A percentile compares a stretch with the other conserved stretches of the same genome.
Evolutionary conservation across 2,888 invertebrate species (phyloP).

Genomic region (Andrena bucephala): DNA sequence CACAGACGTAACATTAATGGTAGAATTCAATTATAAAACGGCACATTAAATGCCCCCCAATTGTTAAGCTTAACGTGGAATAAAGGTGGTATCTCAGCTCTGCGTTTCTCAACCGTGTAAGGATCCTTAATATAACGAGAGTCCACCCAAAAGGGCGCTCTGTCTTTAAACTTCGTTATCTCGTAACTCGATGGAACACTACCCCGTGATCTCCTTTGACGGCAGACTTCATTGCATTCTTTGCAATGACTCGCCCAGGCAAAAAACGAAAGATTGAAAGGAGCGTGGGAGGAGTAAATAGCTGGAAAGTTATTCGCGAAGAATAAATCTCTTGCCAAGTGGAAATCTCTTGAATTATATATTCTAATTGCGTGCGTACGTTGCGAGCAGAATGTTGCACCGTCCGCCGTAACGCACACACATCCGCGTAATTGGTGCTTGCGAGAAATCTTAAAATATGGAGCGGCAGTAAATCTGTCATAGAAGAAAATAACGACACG

Average conservation of each 20-base stretch:
- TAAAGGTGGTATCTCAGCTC: neutral
- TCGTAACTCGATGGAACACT: conserved; percentile 21
- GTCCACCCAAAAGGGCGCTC: neutral
- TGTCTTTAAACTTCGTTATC: conserved; percentile 44
- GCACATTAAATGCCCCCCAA: neutral
- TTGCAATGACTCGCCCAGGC: neutral
- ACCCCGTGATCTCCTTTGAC: conserved; percentile 42
- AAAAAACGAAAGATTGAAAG: conserved; percentile 22
- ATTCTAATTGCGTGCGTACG: conserved; percentile 43
- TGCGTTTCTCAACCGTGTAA: neutral
- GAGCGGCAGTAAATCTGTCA: conserved; percentile 24
- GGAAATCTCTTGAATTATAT: conserved; percentile 40
- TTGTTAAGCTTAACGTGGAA: neutral
- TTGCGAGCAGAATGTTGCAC: conserved; percentile 23
- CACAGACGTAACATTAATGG: neutral
- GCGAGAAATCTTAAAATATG: conserved; percentile 22
- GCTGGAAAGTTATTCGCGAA: conserved; percentile 26
- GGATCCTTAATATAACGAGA: neutral
- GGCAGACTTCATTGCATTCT: conserved; percentile 30
- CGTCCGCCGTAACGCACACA: conserved; percentile 5
- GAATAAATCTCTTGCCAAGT: conserved; percentile 39
- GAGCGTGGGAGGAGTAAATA: neutral
- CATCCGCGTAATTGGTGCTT: conserved; percentile 39
- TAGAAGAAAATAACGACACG: conserved; percentile 29
- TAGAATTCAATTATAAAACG: neutral